Conservation (phyloP, 2,888 invertebrate genomes). For the Polydrusus tereticollis region DNA sequence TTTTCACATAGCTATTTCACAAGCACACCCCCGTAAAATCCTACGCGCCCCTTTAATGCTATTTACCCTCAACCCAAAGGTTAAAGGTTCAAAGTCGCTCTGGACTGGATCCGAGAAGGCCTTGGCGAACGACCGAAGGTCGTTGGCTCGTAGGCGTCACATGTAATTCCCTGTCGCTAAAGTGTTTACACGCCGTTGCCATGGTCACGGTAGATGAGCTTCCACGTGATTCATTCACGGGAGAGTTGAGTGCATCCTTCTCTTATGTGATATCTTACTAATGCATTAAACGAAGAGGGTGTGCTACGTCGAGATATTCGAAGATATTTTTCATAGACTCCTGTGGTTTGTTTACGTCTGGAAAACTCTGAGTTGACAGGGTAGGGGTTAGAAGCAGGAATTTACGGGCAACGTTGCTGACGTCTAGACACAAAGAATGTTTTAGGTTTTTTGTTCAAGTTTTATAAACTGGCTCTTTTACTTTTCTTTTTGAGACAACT, state of each 20-base stretch:
- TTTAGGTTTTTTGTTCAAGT: neutral
- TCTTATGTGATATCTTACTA: no score
- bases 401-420: neutral
- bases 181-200: slow-evolving; percentile 1
- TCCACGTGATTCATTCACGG: neutral
- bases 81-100: neutral
- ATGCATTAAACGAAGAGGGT: neutral
- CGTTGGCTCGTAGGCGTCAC: slow-evolving; percentile 16
- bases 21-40: neutral
- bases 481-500: no score
- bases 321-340: neutral
- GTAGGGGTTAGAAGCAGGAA: neutral
- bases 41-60: neutral
- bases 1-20: no score
- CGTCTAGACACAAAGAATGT: neutral
- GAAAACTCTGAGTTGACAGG: neutral
- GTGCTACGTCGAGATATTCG: neutral
- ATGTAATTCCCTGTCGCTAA: neutral
- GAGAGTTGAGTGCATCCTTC: neutral
- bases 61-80: neutral
- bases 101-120: neutral
- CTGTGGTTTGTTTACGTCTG: slow-evolving; percentile 13
- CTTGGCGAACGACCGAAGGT: slow-evolving; percentile 15
- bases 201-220: neutral
- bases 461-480: neutral